Percentiles rank a stretch among this genome's conserved stretches.
These are phyloP conservation scores for Leptinotarsa undecemlineata DNA, from an alignment of 1,140 invertebrate genomes.

Conservation along the genomic window DNA sequence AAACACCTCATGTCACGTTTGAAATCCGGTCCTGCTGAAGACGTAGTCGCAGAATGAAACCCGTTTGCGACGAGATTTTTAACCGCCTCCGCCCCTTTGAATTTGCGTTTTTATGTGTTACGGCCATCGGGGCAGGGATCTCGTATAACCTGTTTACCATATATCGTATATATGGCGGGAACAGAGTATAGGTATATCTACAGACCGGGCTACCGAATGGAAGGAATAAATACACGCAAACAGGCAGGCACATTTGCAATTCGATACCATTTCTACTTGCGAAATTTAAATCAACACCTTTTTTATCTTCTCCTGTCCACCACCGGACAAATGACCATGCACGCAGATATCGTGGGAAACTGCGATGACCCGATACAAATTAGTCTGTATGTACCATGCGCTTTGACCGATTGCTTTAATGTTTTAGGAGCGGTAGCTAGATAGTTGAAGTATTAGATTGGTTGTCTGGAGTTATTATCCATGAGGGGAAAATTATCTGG, in stretches of 20 bases:
- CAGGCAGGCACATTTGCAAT: conserved; percentile 39
- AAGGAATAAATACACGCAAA: not conserved
- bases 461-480: too few relatives aligned
- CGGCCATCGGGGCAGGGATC: conserved; percentile 41
- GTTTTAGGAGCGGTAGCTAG: too few relatives aligned
- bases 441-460: too few relatives aligned
- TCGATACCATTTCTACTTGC: conserved; percentile 41
- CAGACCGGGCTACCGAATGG: conserved; percentile 26
- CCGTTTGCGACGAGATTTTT: conserved; percentile 38
- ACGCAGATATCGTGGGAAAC: conserved; percentile 2
- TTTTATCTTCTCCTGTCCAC: conserved; percentile 27
- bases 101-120: conserved; percentile 46
- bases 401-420: not conserved
- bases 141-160: conserved; percentile 50
- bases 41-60: conserved; percentile 12
- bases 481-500: too few relatives aligned
- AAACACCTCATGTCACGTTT: not conserved
- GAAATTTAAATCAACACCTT: conserved; percentile 48
- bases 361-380: conserved; percentile 12
- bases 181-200: conserved; percentile 31
- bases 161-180: conserved; percentile 33
- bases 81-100: conserved; percentile 54
- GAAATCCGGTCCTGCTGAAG: not conserved
- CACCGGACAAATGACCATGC: conserved; percentile 16
- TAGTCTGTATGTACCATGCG: not conserved